Base-by-base conservation (phyloP, 2,888 invertebrate genomes). In the Corbicula japonica region DNA sequence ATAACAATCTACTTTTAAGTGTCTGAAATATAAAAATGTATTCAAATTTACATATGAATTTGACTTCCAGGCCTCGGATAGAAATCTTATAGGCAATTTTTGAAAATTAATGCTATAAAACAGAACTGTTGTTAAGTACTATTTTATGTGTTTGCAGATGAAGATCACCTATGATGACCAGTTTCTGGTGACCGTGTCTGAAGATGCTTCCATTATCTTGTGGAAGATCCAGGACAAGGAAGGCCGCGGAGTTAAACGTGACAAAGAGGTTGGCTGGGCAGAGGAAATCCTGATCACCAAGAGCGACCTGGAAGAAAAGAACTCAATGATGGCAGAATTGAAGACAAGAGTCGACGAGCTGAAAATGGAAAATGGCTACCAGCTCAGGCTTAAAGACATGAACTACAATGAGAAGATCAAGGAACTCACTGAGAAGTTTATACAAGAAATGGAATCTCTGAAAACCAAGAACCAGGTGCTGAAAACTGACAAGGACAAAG, bases 361-460 rank as follows among this genome's bases (percentile, higher is more conserved):
- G 86, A 96, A 97, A 91, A 96, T 97, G 18, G 98, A 98, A 92
- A 97, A 97, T 90, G 96, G 96, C 0, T 98, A 98, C 91, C 97
- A 97, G 92, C 94, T 97, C 87, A 95, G 97, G 32, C 96, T 97
- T 93, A 94, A 94, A 77, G 94, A 97, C 90, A 96, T 96, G 63
- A 93, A 96, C 21, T 96, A 97, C 91, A 96, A 96, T 10, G 96
- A 97, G 83, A 96, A 96, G 91, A 94, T 97, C 84, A 96, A 96
- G 83, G 97, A 97, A 85, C 95, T 98, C 1, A 97, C 97, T 87
- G 95, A 96, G 80, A 96, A 96, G 41, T 98, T 97, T 91, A 96
- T 96, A 78, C 95, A 96, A 72, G 97, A 97, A 23, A 96, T 98
- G 85, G 96, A 97, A 88, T 96, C 97, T 76, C 94, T 98, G 2